Conservation (phyloP, 2,888 invertebrate species). For the Epirrhoe tristata region DNA sequence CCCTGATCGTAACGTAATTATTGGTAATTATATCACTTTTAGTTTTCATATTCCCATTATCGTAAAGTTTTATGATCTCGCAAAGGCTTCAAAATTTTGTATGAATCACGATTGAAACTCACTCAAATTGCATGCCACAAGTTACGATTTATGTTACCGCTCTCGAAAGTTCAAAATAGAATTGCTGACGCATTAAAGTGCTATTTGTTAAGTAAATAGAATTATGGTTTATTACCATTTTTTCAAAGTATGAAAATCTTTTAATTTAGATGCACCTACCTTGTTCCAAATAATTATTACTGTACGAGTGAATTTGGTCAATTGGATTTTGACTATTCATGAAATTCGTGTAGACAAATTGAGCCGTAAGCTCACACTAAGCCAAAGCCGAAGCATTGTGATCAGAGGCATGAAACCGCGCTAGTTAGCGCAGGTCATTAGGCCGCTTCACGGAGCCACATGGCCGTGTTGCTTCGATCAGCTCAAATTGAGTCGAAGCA, state of each 20-base stretch:
- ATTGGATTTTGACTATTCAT: not conserved
- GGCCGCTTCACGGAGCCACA: constrained; percentile 71
- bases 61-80: constrained; percentile 37
- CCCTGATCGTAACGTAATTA: constrained; percentile 52
- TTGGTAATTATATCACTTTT: constrained; percentile 56
- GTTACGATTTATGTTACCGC: no score
- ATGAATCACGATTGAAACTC: constrained; percentile 1
- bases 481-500: constrained; percentile 75
- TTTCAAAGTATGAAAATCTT: not conserved
- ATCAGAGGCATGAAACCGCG: constrained; percentile 79
- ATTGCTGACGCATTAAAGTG: no score
- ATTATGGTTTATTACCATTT: no score
- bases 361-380: constrained; percentile 2
- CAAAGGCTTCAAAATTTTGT: constrained; percentile 27
- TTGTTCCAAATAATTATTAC: not conserved
- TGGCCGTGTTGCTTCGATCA: constrained; percentile 56
- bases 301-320: not conserved
- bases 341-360: constrained; percentile 7
- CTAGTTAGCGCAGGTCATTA: constrained; percentile 77
- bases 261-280: not conserved
- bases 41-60: constrained; percentile 34
- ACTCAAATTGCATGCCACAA: not conserved
- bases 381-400: constrained; percentile 44
- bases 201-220: no score
- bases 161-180: no score